These are phyloP conservation scores for Pterois miles DNA, from an alignment of 2,797 vertebrate genomes.

Conservation along the genomic window DNA sequence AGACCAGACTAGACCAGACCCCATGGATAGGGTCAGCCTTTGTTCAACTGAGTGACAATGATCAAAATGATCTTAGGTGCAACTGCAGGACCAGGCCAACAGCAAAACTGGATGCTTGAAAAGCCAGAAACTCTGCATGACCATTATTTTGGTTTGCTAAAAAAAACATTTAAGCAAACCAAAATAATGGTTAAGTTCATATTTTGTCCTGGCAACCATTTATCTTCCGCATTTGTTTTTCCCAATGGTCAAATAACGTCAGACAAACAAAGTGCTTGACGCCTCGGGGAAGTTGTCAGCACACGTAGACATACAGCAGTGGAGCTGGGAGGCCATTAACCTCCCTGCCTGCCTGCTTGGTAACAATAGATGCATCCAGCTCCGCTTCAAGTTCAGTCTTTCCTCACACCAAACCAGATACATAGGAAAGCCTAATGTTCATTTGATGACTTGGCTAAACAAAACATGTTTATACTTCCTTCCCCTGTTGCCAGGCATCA, in stretches of 20 bases:
- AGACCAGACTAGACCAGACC: not conserved
- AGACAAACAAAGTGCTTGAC: constrained; percentile 38
- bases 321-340: constrained; percentile 44
- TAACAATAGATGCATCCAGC: constrained; percentile 42
- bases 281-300: constrained; percentile 49
- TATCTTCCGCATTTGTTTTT: constrained; percentile 51
- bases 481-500: constrained; percentile 52
- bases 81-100: constrained; percentile 33
- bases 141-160: constrained; percentile 37
- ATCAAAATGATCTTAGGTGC: constrained; percentile 33
- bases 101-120: constrained; percentile 27
- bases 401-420: constrained; percentile 42
- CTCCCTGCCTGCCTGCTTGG: not conserved
- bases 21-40: not conserved
- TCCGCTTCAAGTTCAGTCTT: not conserved
- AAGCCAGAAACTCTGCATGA: constrained; percentile 24
- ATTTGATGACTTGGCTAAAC: constrained; percentile 59
- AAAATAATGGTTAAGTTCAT: not conserved
- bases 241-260: constrained; percentile 41
- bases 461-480: constrained; percentile 62
- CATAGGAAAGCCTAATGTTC: constrained; percentile 51
- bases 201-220: constrained; percentile 45
- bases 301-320: constrained; percentile 16
- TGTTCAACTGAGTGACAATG: constrained; percentile 25
- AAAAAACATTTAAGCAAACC: not conserved